A percentile compares a stretch with the other conserved stretches of the same genome.
Evolutionary conservation across 2,113 vertebrate species (phyloP).

Genomic region (Lucifuga dentata): DNA sequence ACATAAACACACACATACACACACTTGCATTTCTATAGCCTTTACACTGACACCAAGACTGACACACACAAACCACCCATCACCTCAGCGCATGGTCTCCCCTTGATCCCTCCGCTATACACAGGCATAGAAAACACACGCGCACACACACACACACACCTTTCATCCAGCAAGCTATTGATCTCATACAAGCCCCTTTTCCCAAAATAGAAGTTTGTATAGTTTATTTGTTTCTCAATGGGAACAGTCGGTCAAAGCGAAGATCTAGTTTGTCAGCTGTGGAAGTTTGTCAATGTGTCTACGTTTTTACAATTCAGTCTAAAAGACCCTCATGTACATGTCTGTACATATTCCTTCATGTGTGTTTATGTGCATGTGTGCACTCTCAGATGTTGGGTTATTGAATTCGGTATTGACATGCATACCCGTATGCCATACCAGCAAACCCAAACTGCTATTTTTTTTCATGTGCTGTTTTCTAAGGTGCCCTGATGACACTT

Average conservation of each 20-base stretch:
- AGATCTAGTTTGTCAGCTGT: slow-evolving; percentile 68
- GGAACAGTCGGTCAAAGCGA: slow-evolving; percentile 45
- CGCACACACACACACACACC: slow-evolving; percentile 39
- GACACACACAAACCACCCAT: slow-evolving; percentile 25
- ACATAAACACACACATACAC: slow-evolving; percentile 19
- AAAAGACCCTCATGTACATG: no score
- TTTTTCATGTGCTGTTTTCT: slow-evolving; percentile 56
- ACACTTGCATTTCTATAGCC: slow-evolving; percentile 15
- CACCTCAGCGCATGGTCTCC: slow-evolving; percentile 33
- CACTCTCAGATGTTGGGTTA: slow-evolving; percentile 15
- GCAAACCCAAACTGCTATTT: slow-evolving; percentile 38
- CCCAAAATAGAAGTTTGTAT: slow-evolving; percentile 40
- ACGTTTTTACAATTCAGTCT: slow-evolving; percentile 44
- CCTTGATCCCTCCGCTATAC: slow-evolving; percentile 38
- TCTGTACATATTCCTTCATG: not conserved
- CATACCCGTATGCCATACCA: slow-evolving; percentile 35
- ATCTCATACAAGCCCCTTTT: slow-evolving; percentile 23
- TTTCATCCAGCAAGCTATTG: slow-evolving; percentile 50
- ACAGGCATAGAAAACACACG: not conserved
- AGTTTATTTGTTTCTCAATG: slow-evolving; percentile 61
- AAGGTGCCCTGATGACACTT: slow-evolving; percentile 81
- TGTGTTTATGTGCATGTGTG: not conserved
- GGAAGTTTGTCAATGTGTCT: slow-evolving; percentile 53
- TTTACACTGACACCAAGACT: not conserved
- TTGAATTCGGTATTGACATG: slow-evolving; percentile 53